Conservation (phyloP, 2,888 invertebrate genomes). For the Drosophila monieri region DNA sequence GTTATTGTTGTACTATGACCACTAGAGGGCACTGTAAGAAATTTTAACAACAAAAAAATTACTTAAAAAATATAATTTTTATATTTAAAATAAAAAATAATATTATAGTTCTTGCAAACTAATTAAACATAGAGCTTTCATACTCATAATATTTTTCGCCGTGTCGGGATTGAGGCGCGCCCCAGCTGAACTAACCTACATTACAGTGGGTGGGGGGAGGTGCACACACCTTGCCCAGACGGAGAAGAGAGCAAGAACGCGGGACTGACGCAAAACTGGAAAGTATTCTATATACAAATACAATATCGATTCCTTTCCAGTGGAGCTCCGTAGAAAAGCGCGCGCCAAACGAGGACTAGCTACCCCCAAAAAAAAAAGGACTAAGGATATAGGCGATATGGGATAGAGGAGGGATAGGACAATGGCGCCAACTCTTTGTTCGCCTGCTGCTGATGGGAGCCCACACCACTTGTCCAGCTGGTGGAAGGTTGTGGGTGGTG, state of each 20-base stretch:
- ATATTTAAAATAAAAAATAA: not conserved
- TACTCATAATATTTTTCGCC: not conserved
- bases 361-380: constrained; percentile 36
- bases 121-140: not conserved
- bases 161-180: constrained; percentile 34
- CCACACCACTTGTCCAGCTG: constrained; percentile 53
- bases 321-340: constrained; percentile 25
- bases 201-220: constrained; percentile 52
- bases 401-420: constrained; percentile 33
- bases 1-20: constrained; percentile 34
- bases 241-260: constrained; percentile 30
- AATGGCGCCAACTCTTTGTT: constrained; percentile 48
- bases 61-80: not conserved
- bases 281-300: constrained; percentile 49
- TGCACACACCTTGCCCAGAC: constrained; percentile 47
- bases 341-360: constrained; percentile 61
- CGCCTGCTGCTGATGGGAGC: constrained; percentile 42
- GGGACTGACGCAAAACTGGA: constrained; percentile 41
- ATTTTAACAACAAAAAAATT: constrained; percentile 39
- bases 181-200: constrained; percentile 70
- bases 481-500: constrained; percentile 40
- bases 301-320: constrained; percentile 69
- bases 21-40: constrained; percentile 23
- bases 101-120: not conserved
- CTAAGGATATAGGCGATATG: constrained; percentile 6